Conservation (phyloP, 2,113 vertebrate species). For the Aramus guarauna region DNA sequence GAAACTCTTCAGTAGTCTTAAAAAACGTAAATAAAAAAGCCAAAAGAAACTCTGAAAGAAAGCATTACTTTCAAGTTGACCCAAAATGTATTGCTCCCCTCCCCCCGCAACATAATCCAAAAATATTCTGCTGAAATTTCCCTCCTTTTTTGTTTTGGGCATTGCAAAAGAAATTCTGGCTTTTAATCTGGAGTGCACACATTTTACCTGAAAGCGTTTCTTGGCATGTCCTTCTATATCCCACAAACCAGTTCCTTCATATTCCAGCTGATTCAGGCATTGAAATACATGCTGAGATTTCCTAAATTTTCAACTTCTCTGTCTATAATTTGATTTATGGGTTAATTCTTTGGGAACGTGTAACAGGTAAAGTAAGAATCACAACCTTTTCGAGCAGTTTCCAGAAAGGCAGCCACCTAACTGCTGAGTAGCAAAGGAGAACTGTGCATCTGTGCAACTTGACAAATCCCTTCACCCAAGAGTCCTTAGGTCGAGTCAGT, state of each 20-base stretch:
- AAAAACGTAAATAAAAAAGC: background rate
- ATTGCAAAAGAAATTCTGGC: background rate
- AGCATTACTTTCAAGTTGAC: background rate
- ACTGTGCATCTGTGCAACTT: background rate
- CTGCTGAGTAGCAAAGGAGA: background rate
- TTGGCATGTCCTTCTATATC: background rate
- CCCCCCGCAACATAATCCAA: background rate
- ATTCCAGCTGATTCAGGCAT: background rate
- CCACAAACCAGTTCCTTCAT: background rate
- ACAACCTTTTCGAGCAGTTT: background rate
- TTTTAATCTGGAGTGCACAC: background rate
- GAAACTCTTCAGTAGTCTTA: background rate
- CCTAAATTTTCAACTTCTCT: background rate
- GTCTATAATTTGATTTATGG: background rate
- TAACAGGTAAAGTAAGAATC: background rate
- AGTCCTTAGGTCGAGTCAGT: background rate
- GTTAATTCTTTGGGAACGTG: background rate
- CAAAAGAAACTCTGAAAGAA: background rate
- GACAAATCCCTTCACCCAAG: background rate
- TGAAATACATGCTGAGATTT: background rate
- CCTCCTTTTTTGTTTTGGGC: background rate
- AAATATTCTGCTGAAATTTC: background rate
- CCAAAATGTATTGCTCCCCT: rapidly evolving
- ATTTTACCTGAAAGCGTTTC: background rate
- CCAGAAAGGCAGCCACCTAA: background rate